Conservation (phyloP, 2,888 invertebrate species). For the Dexiosoma caninum region DNA sequence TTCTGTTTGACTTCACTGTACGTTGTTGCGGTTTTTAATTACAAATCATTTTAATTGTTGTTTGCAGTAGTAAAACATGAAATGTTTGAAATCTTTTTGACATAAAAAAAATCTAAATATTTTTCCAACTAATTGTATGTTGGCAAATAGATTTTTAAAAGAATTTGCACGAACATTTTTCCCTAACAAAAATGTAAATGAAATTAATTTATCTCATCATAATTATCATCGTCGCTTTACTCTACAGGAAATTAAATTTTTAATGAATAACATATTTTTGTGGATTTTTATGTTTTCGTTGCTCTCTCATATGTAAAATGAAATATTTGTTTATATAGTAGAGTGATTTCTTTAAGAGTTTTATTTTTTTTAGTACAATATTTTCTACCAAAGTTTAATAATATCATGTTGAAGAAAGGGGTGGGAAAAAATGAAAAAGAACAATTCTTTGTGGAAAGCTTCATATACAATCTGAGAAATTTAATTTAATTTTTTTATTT, state of each 20-base stretch:
- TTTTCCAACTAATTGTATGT: background rate
- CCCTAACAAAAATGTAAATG: background rate
- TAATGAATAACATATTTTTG: conserved; percentile 54
- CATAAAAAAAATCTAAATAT: background rate
- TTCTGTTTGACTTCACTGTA: background rate
- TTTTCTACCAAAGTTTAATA: no score
- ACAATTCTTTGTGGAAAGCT: no score
- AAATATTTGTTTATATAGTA: background rate
- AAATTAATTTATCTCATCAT: conserved; percentile 14
- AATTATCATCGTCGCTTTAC: background rate
- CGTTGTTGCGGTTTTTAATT: background rate
- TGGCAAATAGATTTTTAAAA: background rate
- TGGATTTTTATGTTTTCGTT: background rate
- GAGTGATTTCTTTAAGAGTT: background rate
- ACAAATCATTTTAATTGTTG: background rate
- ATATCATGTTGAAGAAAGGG: no score
- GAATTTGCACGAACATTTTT: background rate
- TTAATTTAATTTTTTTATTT: no score
- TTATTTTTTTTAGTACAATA: no score
- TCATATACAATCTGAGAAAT: no score
- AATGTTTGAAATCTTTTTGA: background rate
- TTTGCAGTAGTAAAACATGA: background rate
- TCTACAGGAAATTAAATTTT: conserved; percentile 52
- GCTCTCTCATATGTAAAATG: background rate
- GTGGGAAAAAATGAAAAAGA: no score